Percentiles rank a stretch among this genome's conserved stretches.
Evolutionary conservation across 2,888 invertebrate genomes (phyloP).

Genomic region (Rhagonycha fulva): DNA sequence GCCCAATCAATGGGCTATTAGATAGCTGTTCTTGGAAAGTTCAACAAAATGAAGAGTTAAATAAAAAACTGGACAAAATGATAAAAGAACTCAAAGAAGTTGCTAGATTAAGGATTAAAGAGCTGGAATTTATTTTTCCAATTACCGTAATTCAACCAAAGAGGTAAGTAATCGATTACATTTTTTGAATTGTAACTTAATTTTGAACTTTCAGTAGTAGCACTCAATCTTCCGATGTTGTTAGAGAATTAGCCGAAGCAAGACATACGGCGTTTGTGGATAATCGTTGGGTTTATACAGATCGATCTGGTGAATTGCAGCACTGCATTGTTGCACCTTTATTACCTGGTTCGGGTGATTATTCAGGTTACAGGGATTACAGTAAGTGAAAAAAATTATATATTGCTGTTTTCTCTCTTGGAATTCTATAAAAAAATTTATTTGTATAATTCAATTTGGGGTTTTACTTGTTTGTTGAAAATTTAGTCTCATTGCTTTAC

Average conservation of each 20-base stretch:
- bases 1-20: slow-evolving; percentile 64
- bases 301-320: slow-evolving; percentile 70
- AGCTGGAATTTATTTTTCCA: slow-evolving; percentile 69
- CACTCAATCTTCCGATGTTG: slow-evolving; percentile 47
- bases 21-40: slow-evolving; percentile 60
- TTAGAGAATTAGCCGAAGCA: slow-evolving; percentile 65
- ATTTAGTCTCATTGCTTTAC: no score
- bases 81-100: not conserved
- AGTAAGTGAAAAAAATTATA: slow-evolving; percentile 57
- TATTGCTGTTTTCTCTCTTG: no score
- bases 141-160: slow-evolving; percentile 60
- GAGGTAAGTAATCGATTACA: slow-evolving; percentile 51
- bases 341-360: slow-evolving; percentile 82
- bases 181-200: not conserved
- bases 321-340: slow-evolving; percentile 84
- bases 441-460: no score
- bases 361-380: slow-evolving; percentile 77
- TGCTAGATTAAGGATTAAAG: not conserved
- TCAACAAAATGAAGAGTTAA: slow-evolving; percentile 58
- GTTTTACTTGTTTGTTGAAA: no score
- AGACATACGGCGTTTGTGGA: slow-evolving; percentile 79
- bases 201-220: slow-evolving; percentile 28
- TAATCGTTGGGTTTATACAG: slow-evolving; percentile 78
- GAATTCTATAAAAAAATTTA: no score
- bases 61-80: slow-evolving; percentile 51